Evolutionary conservation across 2,888 invertebrate genomes (phyloP).

Genomic region (Apocheima hispidaria): DNA sequence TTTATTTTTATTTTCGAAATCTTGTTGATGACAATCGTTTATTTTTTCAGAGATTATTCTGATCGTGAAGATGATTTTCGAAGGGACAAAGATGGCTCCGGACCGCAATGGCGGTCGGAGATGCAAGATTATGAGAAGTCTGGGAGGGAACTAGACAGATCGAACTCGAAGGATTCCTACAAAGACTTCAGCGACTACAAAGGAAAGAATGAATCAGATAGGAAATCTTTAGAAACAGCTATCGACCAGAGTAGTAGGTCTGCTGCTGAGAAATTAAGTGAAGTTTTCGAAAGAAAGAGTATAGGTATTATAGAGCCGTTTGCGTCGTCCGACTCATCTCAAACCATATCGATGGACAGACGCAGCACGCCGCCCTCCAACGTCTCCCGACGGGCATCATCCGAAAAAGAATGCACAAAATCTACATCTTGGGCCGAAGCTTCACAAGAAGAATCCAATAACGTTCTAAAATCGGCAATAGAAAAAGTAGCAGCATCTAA

Average conservation of each 20-base stretch:
- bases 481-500: constrained; percentile 60
- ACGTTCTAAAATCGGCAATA: constrained; percentile 50
- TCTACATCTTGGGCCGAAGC: constrained; percentile 80
- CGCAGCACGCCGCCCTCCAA: constrained; percentile 75
- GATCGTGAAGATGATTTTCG: constrained; percentile 81
- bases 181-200: constrained; percentile 82
- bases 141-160: constrained; percentile 76
- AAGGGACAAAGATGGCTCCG: constrained; percentile 76
- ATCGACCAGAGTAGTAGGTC: constrained; percentile 74
- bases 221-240: constrained; percentile 70
- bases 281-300: constrained; percentile 82
- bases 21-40: constrained; percentile 8
- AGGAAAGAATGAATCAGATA: constrained; percentile 81
- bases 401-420: constrained; percentile 67
- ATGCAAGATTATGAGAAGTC: constrained; percentile 82
- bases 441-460: constrained; percentile 71
- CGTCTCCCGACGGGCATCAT: constrained; percentile 75
- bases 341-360: constrained; percentile 78
- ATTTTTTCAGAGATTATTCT: constrained; percentile 74
- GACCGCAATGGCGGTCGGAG: constrained; percentile 81
- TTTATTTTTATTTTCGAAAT: constrained; percentile 2
- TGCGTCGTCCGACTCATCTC: constrained; percentile 62
- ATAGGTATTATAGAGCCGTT: constrained; percentile 73
- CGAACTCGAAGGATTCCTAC: constrained; percentile 82
- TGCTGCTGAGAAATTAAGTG: constrained; percentile 79